Conservation (phyloP, 2,888 invertebrate genomes). For the Dicycla oo region DNA sequence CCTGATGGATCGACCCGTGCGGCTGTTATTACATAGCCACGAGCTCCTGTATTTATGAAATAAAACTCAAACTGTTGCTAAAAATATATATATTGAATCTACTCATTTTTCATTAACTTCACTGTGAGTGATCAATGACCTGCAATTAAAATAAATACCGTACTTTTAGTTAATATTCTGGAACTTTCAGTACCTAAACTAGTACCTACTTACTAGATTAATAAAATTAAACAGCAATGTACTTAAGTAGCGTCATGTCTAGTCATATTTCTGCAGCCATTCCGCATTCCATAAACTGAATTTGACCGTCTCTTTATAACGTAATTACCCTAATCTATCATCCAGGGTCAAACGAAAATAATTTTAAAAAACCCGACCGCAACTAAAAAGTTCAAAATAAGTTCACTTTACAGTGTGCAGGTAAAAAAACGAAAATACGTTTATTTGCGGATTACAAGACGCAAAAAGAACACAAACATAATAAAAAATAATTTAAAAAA, state of each 20-base stretch:
- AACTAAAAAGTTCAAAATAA: no score
- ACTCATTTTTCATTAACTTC: background rate
- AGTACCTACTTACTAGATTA: background rate
- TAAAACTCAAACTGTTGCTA: background rate
- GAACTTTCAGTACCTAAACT: background rate
- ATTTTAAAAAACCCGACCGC: no score
- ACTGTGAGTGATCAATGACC: conserved; percentile 31
- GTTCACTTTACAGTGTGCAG: no score
- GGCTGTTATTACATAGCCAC: no score
- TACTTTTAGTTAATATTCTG: background rate
- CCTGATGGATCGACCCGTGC: no score
- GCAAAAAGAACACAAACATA: no score
- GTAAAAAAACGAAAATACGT: no score
- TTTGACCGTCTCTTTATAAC: no score
- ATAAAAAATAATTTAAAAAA: no score
- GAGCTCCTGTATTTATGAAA: conserved; percentile 70
- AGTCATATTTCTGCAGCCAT: background rate
- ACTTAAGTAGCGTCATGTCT: background rate
- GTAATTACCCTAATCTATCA: no score
- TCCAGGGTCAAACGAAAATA: no score
- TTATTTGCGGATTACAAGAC: no score
- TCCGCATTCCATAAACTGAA: background rate
- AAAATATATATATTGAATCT: conserved; percentile 13
- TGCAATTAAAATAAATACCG: conserved; percentile 35
- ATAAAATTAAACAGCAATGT: background rate